Percentiles rank a stretch among this genome's conserved stretches.
These are phyloP conservation scores for Grammomys surdaster DNA, from an alignment of 2,113 vertebrate species.

Conservation along the genomic window DNA sequence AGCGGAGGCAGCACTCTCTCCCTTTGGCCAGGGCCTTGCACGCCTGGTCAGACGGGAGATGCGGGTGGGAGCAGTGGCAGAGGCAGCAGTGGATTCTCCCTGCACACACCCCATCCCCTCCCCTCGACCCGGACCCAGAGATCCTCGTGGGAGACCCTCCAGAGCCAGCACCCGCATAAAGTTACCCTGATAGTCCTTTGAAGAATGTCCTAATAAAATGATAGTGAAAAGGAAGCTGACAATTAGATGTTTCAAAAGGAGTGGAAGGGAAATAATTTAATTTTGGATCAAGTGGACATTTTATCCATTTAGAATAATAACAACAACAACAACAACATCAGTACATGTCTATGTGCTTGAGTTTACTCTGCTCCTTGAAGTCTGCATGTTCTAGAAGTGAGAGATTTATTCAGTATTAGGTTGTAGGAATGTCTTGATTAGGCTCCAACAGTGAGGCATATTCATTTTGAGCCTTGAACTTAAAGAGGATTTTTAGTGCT, in stretches of 20 bases:
- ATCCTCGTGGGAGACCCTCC: no score
- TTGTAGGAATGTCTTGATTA: neutral
- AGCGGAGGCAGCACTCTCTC: no score
- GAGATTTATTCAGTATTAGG: neutral
- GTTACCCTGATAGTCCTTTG: neutral
- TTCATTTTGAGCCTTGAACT: slow-evolving; percentile 7
- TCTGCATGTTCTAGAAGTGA: slow-evolving; percentile 9
- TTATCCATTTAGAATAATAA: neutral
- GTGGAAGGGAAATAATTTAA: neutral
- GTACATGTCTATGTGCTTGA: neutral
- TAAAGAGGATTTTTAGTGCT: slow-evolving; percentile 28
- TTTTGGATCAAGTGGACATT: neutral
- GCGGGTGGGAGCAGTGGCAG: no score
- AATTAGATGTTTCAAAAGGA: neutral
- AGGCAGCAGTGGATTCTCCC: no score
- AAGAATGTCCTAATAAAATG: neutral
- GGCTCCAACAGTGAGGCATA: neutral
- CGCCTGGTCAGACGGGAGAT: no score
- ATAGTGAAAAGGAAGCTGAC: neutral
- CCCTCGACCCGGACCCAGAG: no score
- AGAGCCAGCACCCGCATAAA: neutral
- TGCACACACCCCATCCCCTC: no score
- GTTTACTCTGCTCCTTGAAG: neutral
- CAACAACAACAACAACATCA: neutral
- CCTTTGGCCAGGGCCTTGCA: no score